These are phyloP conservation scores for Allygus modestus DNA, from an alignment of 2,888 invertebrate species.

Conservation along the genomic window DNA sequence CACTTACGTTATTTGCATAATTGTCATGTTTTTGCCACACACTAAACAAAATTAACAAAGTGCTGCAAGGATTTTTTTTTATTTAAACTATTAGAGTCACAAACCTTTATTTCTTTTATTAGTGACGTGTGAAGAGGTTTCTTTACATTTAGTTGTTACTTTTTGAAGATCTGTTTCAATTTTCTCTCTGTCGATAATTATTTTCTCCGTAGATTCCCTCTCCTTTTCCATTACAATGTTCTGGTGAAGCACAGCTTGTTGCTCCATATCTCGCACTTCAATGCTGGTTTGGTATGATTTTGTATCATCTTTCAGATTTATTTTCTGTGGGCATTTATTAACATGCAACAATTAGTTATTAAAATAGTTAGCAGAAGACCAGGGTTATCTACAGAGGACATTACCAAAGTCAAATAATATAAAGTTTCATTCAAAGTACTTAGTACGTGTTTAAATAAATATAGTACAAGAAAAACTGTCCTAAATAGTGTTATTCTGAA, in stretches of 20 bases:
- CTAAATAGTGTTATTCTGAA: no score
- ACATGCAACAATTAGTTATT: no score
- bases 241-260: conserved; percentile 41
- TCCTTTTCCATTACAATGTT: conserved; percentile 48
- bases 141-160: not conserved
- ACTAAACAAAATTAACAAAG: no score
- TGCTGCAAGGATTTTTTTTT: no score
- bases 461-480: no score
- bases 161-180: conserved; percentile 27
- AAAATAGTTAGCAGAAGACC: not conserved
- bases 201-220: conserved; percentile 15
- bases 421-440: not conserved
- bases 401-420: no score
- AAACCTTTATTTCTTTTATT: conserved; percentile 41
- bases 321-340: conserved; percentile 21
- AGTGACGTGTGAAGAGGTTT: not conserved
- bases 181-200: conserved; percentile 38
- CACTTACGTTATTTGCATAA: no score
- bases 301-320: conserved; percentile 24
- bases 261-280: conserved; percentile 38
- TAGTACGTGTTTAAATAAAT: no score
- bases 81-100: no score
- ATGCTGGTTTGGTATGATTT: conserved; percentile 6
- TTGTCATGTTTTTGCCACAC: no score
- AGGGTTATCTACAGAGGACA: no score